Conservation (phyloP, 2,888 invertebrate genomes). For the Villa cingulata region DNA sequence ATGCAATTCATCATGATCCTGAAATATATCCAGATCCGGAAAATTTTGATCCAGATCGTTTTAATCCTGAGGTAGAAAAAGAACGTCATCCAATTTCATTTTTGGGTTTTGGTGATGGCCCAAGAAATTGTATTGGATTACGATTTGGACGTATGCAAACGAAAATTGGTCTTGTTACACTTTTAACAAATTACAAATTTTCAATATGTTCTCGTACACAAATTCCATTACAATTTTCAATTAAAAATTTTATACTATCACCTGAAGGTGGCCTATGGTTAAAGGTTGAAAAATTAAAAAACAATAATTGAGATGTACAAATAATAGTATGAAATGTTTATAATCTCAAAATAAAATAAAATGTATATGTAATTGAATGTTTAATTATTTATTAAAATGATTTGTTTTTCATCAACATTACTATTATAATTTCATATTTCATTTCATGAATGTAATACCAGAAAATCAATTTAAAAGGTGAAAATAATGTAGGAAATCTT, state of each 20-base stretch:
- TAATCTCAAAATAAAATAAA: no score
- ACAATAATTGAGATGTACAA: no score
- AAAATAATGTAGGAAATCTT: no score
- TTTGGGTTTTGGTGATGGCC: constrained; percentile 35
- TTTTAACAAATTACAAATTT: constrained; percentile 16
- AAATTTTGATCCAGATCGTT: constrained; percentile 44
- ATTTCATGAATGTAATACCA: no score
- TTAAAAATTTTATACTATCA: background rate
- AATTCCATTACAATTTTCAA: constrained; percentile 4
- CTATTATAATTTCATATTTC: no score
- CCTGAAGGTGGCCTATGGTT: constrained; percentile 5
- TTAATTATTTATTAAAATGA: no score
- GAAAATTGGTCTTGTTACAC: constrained; percentile 8
- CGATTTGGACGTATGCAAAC: constrained; percentile 28
- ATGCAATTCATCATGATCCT: constrained; percentile 42
- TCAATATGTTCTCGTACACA: background rate
- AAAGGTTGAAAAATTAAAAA: constrained; percentile 8
- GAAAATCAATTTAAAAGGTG: no score
- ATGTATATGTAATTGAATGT: no score
- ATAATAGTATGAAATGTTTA: no score
- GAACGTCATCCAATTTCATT: constrained; percentile 20
- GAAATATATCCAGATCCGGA: constrained; percentile 43
- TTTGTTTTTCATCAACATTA: no score
- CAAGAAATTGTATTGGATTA: constrained; percentile 33
- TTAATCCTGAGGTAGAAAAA: constrained; percentile 30